A percentile compares a stretch with the other conserved stretches of the same genome.
Conservation (phyloP, 2,888 invertebrate species). For the Heterodera filipjevi region DNA sequence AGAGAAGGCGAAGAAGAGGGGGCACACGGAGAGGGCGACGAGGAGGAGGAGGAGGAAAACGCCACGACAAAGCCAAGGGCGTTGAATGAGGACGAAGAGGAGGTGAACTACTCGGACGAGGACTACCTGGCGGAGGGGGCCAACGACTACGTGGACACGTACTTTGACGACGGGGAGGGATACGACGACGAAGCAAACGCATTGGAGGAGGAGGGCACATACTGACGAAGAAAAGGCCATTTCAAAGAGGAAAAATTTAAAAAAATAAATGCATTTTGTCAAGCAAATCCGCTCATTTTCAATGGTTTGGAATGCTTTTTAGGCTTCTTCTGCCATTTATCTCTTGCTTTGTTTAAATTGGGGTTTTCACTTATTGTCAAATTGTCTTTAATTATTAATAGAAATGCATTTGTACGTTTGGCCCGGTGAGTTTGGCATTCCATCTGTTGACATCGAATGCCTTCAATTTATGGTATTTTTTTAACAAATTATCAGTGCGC, state of each 20-base stretch:
- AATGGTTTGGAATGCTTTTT: too few relatives aligned
- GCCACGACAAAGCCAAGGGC: slow-evolving; percentile 23
- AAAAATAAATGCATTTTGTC: too few relatives aligned
- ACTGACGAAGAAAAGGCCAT: not conserved
- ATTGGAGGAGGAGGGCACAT: slow-evolving; percentile 33
- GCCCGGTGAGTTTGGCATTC: slow-evolving; percentile 84
- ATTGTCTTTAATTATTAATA: not conserved
- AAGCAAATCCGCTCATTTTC: not conserved
- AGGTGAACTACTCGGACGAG: slow-evolving; percentile 52
- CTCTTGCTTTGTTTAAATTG: too few relatives aligned
- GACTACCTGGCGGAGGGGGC: slow-evolving; percentile 59
- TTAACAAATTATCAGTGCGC: slow-evolving; percentile 69
- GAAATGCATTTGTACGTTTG: slow-evolving; percentile 70
- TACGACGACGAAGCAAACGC: slow-evolving; percentile 47
- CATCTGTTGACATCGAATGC: slow-evolving; percentile 82
- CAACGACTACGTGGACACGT: slow-evolving; percentile 61
- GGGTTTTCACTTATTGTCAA: too few relatives aligned
- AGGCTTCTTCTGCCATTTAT: too few relatives aligned
- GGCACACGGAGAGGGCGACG: slow-evolving; percentile 10
- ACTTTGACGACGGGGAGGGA: slow-evolving; percentile 64
- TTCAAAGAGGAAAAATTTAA: not conserved
- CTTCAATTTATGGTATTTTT: slow-evolving; percentile 73
- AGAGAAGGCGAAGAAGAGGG: slow-evolving; percentile 30
- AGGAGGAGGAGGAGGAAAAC: slow-evolving; percentile 13
- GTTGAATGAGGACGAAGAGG: slow-evolving; percentile 40